Percentiles rank a stretch among this genome's conserved stretches.
phyloP scores from a whole-genome alignment of 2,888 invertebrate genomes.

The Chrysodeixis includens region DNA sequence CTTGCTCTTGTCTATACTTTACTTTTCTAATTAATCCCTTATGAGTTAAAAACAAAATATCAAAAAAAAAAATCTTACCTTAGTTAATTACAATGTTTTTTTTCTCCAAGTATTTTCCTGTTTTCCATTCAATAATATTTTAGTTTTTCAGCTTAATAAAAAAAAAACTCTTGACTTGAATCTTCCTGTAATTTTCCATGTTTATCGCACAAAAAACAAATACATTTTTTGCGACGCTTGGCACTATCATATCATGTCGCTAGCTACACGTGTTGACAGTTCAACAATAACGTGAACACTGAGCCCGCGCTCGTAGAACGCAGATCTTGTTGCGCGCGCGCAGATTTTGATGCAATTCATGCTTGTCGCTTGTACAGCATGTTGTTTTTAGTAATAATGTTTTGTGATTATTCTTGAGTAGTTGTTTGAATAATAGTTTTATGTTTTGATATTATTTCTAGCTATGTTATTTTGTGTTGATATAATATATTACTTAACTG shows the following conservation, averaged over 20 bases:
- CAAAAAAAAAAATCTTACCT: constrained; percentile 2
- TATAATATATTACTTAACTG: no score
- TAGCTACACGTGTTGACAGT: constrained; percentile 22
- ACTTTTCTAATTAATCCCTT: no score
- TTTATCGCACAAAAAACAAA: background rate
- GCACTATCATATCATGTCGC: constrained; percentile 8
- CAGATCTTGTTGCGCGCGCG: constrained; percentile 52
- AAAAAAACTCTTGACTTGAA: background rate
- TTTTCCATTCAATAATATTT: background rate
- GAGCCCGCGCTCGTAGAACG: constrained; percentile 38
- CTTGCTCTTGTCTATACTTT: no score
- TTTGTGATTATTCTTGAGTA: background rate
- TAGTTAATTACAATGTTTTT: background rate
- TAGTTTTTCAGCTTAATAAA: background rate
- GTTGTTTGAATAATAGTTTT: no score
- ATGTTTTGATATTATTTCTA: no score
- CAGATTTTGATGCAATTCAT: constrained; percentile 58
- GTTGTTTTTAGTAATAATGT: constrained; percentile 32
- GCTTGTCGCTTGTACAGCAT: constrained; percentile 44
- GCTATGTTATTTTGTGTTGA: no score
- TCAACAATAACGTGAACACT: constrained; percentile 35
- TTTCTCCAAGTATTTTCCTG: background rate
- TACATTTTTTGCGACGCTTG: background rate
- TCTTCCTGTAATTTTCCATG: background rate
- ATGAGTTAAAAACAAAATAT: background rate